A percentile compares a stretch with the other conserved stretches of the same genome.
Evolutionary conservation across 2,888 invertebrate species (phyloP).

Genomic region (Eupithecia inturbata): DNA sequence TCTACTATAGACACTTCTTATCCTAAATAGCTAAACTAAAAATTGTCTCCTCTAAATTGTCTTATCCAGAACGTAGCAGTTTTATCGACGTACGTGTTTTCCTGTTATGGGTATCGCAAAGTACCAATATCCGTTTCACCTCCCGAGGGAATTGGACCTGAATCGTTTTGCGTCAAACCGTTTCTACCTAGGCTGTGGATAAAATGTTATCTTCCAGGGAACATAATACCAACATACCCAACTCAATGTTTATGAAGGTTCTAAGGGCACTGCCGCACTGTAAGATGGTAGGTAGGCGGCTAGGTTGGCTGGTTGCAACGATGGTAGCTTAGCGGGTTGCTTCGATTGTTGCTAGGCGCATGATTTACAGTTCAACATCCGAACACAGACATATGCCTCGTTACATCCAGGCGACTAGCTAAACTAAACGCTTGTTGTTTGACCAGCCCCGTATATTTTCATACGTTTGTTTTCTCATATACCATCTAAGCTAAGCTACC

Average conservation of each 20-base stretch:
- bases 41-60: too few species aligned
- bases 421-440: background rate
- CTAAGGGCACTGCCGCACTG: background rate
- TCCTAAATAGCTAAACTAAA: too few species aligned
- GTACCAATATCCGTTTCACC: constrained; percentile 3
- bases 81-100: constrained; percentile 4
- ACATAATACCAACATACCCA: background rate
- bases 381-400: background rate
- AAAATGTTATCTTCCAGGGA: background rate
- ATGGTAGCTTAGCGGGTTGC: background rate
- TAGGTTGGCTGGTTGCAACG: background rate
- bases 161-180: background rate
- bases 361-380: background rate
- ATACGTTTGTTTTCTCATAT: background rate
- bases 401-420: background rate
- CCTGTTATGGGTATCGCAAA: constrained; percentile 9
- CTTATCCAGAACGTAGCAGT: background rate
- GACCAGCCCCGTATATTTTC: background rate
- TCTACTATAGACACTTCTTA: too few species aligned
- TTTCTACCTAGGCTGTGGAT: background rate
- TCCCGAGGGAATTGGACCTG: background rate
- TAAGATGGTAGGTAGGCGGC: background rate
- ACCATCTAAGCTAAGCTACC: background rate
- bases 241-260: background rate
- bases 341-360: background rate